These are phyloP conservation scores for Cordilura impudica DNA, from an alignment of 2,888 invertebrate species.

Conservation along the genomic window DNA sequence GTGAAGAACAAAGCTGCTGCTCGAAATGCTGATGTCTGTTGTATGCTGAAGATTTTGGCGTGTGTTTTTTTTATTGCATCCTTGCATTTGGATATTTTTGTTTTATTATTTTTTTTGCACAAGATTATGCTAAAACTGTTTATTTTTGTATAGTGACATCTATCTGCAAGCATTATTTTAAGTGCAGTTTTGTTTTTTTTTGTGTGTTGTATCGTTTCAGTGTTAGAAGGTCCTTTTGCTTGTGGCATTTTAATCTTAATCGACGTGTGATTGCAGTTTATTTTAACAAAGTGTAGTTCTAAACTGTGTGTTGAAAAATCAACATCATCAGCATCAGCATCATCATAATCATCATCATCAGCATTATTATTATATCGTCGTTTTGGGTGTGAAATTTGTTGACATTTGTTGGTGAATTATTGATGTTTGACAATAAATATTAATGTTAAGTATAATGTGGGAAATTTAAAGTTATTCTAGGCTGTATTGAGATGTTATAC, in stretches of 20 bases:
- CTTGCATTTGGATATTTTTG: conserved; percentile 30
- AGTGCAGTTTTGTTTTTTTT: conserved; percentile 42
- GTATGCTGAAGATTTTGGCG: conserved; percentile 42
- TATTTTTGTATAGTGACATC: conserved; percentile 27
- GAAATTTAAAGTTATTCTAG: no score
- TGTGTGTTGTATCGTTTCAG: conserved; percentile 27
- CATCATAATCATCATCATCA: no score
- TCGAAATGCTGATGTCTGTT: conserved; percentile 6
- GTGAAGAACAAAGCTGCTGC: conserved; percentile 15
- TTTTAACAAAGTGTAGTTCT: conserved; percentile 63
- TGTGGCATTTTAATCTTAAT: conserved; percentile 65
- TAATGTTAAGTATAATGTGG: neutral
- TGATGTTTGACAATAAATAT: conserved; percentile 40
- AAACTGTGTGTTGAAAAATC: conserved; percentile 38
- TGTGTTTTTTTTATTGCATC: conserved; percentile 26
- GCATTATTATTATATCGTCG: conserved; percentile 57
- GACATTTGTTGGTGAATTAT: conserved; percentile 61
- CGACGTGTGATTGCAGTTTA: conserved; percentile 68
- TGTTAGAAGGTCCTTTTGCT: conserved; percentile 51
- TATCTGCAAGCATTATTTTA: conserved; percentile 56
- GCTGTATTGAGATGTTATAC: no score
- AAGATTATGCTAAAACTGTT: conserved; percentile 64
- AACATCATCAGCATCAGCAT: no score
- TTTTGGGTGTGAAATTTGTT: conserved; percentile 54
- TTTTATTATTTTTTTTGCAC: conserved; percentile 10